A percentile compares a stretch with the other conserved stretches of the same genome.
Evolutionary conservation across 2,113 vertebrate genomes (phyloP).

Genomic region (Austrofundulus limnaeus): DNA sequence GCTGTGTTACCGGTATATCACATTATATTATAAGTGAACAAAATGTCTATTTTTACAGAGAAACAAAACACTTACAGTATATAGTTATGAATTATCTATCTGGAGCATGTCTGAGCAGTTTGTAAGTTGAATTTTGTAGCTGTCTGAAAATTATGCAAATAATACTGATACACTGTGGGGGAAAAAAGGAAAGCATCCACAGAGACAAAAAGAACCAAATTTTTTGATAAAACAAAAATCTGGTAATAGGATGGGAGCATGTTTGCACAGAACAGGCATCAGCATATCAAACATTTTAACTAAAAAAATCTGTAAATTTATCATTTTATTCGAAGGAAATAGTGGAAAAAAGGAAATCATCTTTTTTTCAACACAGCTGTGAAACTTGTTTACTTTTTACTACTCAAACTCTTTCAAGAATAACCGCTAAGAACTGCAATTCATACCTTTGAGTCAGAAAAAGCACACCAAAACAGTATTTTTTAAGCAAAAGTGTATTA

Average conservation of each 20-base stretch:
- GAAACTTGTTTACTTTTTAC: not conserved
- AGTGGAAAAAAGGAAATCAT: no score
- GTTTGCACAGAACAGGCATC: not conserved
- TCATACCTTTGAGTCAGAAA: not conserved
- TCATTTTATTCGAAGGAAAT: no score
- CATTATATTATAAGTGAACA: slow-evolving; percentile 1
- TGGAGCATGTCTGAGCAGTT: slow-evolving; percentile 11
- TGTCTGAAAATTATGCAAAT: slow-evolving; percentile 12
- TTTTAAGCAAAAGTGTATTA: not conserved
- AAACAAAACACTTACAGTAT: slow-evolving; percentile 9
- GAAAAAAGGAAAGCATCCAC: not conserved
- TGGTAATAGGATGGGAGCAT: not conserved
- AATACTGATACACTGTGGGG: not conserved
- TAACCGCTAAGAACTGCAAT: not conserved
- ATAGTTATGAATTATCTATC: slow-evolving; percentile 4
- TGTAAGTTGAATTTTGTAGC: slow-evolving; percentile 13
- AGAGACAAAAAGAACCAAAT: not conserved
- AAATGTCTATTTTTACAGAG: not conserved
- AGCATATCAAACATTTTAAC: not conserved
- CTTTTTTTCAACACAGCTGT: not conserved
- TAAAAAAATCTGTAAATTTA: not conserved
- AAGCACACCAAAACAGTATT: not conserved
- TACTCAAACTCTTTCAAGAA: not conserved
- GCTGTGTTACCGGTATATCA: no score
- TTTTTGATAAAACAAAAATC: not conserved